phyloP scores from a whole-genome alignment of 2,797 vertebrate genomes.

The Acanthurus lineatus region DNA sequence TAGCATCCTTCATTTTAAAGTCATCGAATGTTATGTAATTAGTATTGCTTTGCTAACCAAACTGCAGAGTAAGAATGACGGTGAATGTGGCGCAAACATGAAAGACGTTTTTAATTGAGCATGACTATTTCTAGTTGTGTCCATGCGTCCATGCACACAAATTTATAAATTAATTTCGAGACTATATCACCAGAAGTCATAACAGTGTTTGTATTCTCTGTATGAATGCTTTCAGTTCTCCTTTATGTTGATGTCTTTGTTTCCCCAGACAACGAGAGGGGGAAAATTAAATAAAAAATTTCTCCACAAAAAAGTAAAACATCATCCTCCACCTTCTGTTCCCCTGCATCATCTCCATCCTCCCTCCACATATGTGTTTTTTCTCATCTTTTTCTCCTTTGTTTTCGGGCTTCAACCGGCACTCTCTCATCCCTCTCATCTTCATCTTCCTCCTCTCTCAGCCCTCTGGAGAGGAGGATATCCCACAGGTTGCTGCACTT shows the following conservation, averaged over 20 bases:
- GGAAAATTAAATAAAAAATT: not conserved
- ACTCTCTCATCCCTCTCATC: not conserved
- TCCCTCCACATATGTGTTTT: no score
- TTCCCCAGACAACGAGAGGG: not conserved
- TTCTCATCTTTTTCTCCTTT: not conserved
- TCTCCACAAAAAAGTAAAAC: not conserved
- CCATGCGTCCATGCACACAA: no score
- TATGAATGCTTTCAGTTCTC: not conserved
- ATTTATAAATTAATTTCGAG: no score
- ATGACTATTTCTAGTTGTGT: no score
- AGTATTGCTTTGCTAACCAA: no score
- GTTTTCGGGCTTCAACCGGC: not conserved
- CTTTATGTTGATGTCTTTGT: not conserved
- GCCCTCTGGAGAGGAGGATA: slow-evolving; percentile 11
- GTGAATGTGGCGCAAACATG: no score
- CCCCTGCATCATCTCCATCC: slow-evolving; percentile 8
- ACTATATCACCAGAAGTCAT: no score
- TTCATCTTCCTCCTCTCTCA: slow-evolving; percentile 17
- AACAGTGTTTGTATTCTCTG: not conserved
- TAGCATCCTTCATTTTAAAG: no score
- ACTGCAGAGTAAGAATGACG: no score
- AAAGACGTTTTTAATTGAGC: no score
- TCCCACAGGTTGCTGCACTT: slow-evolving; percentile 62
- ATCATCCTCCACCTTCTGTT: not conserved
- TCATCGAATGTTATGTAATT: no score